Conservation (phyloP, 2,113 vertebrate genomes). For the Zosterops pallidus region DNA sequence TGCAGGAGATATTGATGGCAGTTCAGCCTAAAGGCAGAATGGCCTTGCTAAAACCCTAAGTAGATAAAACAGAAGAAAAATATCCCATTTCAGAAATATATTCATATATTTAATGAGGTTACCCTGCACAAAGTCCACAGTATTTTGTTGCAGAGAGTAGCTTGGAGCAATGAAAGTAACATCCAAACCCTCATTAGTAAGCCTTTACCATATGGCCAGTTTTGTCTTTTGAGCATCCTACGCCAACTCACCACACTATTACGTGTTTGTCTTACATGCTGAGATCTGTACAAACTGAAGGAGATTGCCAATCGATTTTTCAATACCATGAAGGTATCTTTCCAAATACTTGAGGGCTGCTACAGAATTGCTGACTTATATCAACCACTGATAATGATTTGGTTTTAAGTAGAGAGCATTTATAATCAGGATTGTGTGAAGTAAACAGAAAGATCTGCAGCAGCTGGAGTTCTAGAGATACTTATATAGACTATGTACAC, state of each 20-base stretch:
- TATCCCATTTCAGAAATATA: not conserved
- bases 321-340: not conserved
- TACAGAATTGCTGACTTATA: not conserved
- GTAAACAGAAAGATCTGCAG: not conserved
- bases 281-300: not conserved
- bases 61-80: not conserved
- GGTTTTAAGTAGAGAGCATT: not conserved
- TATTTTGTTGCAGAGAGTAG: conserved; percentile 38
- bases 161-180: conserved; percentile 48
- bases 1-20: not conserved
- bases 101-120: conserved; percentile 19
- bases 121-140: conserved; percentile 26
- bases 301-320: conserved; percentile 10
- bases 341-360: not conserved
- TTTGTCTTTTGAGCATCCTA: conserved; percentile 3
- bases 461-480: not conserved
- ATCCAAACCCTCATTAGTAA: conserved; percentile 41
- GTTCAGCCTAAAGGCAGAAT: conserved; percentile 18
- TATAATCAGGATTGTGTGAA: not conserved
- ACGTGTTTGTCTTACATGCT: not conserved
- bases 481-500: not conserved
- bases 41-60: not conserved
- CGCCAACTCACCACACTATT: not conserved
- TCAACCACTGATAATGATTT: not conserved
- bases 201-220: not conserved